Evolutionary conservation across 2,797 vertebrate species (phyloP), one percentile per base, ranked within the genome.

Genomic region (Scolopax rusticola): DNA sequence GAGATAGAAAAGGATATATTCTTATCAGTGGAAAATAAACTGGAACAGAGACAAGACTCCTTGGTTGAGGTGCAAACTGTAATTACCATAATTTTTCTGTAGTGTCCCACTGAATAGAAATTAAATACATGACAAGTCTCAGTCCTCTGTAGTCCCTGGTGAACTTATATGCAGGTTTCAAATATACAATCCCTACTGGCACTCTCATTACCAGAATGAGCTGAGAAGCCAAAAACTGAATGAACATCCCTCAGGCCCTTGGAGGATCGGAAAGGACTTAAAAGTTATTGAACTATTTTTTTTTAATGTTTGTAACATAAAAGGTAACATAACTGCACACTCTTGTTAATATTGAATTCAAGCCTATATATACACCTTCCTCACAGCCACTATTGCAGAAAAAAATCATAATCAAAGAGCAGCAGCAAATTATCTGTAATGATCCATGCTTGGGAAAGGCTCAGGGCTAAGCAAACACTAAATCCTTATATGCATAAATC

Each of bases 1-100:
- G 53, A 83, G 48, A 59, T 11, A 85, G 84, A 64, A 90, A 76
- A 77, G 33, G 36, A 61, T 75, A 68, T 48, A 80, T 80, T 53
- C 64, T 77, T 74, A 15, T 50, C 60, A 77, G 75, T 57, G 61
- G 71, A 87, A 92, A 92, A 94, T 74, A 33, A 94, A 85, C 48
- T 71, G 60, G 51, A 90, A 89, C 17, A 8, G 15, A 93, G 60
- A 79, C 33, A 83, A 63, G 51, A 79, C 54, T 87, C 41, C 56
- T 61, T 25, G 25, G 13, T 57, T 93, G 0, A 2, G n/a, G 73
- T 77, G 57, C 47, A 83, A 93, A 64, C 1, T 15, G 8, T 50
- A 59, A 86, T 75, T 47, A 76, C 28, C 33, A 4, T 60, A 53
- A 25, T 81, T 94, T 50, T 94, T 90, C 48, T 85, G 53, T 40